Base-by-base conservation (phyloP, 2,797 vertebrate species). In the Eulemur albifrons region DNA sequence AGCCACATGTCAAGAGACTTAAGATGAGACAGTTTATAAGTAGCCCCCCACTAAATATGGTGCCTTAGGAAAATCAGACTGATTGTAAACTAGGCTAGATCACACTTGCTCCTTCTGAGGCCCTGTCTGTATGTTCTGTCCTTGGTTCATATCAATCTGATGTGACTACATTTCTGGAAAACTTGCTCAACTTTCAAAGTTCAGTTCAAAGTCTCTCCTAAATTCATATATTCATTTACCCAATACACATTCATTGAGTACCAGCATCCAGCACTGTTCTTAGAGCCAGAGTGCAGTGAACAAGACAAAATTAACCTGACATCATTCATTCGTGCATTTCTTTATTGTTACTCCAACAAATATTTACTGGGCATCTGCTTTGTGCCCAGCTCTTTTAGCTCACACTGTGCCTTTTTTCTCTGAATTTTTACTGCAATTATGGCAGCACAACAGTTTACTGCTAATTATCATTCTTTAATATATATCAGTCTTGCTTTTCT, bases 171-270 rank as follows among this genome's bases (percentile, higher is more conserved):
- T 89, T 87, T 95, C 50, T 81, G 35, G 75, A 92, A 88, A 86
- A 69, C 61, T n/a, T 92, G 61, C 14, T 80, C 43, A 63, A 3
- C 25, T 97, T 95, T 59, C n/a, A 80, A 90, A 95, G 38, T 73
- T 85, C 18, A 9, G 2, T 77, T 94, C 27, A 70, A 43, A 0
- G 27, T 45, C 63, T 75, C 0, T 95, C 27, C 70, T 81, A 73
- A 61, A 79, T 63, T 70, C 65, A 40, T 25, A 23, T 6, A 69
- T 61, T 88, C 30, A 79, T 32, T 86, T 61, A 52, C 40, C 82
- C 72, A 80, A 50, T 25, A 75, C 10, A 88, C 40, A 81, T 14
- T 88, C 32, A 65, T 17, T 75, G 54, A 90, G 57, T 21, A 57
- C 59, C 48, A 50, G 45, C 45, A 69, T 76, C 45, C 5, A 63